Evolutionary conservation across 1,140 invertebrate species (phyloP).

Genomic region (Meloidogyne hapla): DNA sequence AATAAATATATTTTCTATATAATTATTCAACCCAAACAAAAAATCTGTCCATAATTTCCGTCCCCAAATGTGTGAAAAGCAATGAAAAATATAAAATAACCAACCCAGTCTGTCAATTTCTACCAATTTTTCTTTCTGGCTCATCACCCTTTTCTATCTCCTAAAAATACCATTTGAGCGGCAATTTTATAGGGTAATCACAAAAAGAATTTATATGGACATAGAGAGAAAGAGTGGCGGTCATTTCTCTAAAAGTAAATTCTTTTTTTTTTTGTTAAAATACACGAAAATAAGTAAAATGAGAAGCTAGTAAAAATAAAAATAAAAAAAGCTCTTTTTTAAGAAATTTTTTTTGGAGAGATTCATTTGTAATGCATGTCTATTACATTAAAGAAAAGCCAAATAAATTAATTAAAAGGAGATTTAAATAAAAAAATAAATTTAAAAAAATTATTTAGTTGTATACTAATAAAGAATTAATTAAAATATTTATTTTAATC

Average conservation of each 20-base stretch:
- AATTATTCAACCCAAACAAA: background rate
- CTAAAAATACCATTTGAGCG: background rate
- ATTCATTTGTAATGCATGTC: background rate
- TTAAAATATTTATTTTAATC: too few species aligned
- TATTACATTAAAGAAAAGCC: background rate
- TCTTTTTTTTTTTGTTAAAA: background rate
- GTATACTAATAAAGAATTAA: too few species aligned
- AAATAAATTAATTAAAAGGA: background rate
- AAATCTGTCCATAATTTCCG: background rate
- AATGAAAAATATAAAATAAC: background rate
- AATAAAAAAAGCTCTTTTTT: background rate
- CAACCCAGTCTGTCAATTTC: background rate
- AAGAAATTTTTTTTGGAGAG: background rate
- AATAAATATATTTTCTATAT: background rate
- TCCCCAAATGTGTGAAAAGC: background rate
- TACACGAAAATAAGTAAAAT: background rate
- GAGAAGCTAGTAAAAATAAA: background rate
- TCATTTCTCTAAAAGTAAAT: background rate
- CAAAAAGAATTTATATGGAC: background rate
- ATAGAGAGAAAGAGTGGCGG: background rate
- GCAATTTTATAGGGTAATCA: background rate
- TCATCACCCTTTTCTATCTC: background rate
- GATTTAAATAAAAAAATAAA: too few species aligned
- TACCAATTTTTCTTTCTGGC: background rate
- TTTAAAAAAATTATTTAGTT: too few species aligned